These are phyloP conservation scores for Drosophila repleta DNA, from an alignment of 1,140 invertebrate genomes.

Conservation along the genomic window DNA sequence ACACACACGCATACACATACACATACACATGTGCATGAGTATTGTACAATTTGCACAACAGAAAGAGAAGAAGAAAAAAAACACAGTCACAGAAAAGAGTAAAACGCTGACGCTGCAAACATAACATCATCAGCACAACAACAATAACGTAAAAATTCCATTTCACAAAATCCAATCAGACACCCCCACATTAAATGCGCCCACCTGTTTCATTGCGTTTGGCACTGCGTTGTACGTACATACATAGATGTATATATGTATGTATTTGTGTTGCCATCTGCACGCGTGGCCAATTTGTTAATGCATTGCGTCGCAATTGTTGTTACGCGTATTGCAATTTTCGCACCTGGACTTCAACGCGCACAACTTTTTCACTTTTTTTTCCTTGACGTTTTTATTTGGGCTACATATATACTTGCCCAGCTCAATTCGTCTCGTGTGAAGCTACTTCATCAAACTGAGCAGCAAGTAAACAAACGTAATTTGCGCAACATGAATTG, in stretches of 20 bases:
- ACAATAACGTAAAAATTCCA: constrained; percentile 28
- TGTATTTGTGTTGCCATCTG: constrained; percentile 23
- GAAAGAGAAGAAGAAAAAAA: constrained; percentile 16
- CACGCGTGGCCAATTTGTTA: constrained; percentile 50
- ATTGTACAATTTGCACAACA: constrained; percentile 36
- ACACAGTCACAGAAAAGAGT: constrained; percentile 19
- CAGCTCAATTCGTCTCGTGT: constrained; percentile 30
- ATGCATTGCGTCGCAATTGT: constrained; percentile 45
- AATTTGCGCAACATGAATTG: constrained; percentile 15
- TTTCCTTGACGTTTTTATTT: constrained; percentile 9
- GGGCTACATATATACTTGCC: background rate
- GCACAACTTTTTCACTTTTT: constrained; percentile 25
- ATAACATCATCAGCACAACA: constrained; percentile 45
- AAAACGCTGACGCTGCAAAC: constrained; percentile 36
- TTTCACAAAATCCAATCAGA: constrained; percentile 19
- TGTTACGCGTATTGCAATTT: constrained; percentile 40
- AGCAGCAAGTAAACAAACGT: constrained; percentile 45
- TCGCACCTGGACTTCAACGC: constrained; percentile 34
- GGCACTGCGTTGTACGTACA: constrained; percentile 19
- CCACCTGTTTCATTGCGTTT: constrained; percentile 70
- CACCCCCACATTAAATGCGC: constrained; percentile 41
- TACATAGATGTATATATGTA: background rate
- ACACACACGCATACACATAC: constrained; percentile 8
- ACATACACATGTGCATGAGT: background rate
- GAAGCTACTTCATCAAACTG: constrained; percentile 39